Percentiles rank a stretch among this genome's conserved stretches.
These are phyloP conservation scores for Diarsia dahlii DNA, from an alignment of 2,888 invertebrate species.

Conservation along the genomic window DNA sequence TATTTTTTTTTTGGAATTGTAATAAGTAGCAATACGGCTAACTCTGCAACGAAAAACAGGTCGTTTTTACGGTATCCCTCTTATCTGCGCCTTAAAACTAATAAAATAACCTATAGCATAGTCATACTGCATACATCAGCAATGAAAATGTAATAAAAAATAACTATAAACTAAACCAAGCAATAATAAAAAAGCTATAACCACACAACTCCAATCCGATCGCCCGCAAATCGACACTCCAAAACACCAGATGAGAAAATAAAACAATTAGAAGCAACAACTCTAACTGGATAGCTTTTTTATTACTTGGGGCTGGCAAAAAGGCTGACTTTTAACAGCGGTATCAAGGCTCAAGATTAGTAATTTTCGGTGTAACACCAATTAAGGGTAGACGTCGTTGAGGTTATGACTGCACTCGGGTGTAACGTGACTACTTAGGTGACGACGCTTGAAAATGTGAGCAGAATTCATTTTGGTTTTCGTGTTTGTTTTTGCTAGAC, in stretches of 20 bases:
- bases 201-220: slow-evolving; percentile 39
- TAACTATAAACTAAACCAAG: slow-evolving; percentile 22
- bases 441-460: slow-evolving; percentile 14
- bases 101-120: neutral
- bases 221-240: slow-evolving; percentile 36
- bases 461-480: neutral
- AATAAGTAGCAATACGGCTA: too few relatives aligned
- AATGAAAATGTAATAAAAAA: slow-evolving; percentile 5
- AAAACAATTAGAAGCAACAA: slow-evolving; percentile 67
- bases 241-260: slow-evolving; percentile 64
- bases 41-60: too few relatives aligned
- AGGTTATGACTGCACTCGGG: slow-evolving; percentile 64
- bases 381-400: slow-evolving; percentile 64
- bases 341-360: slow-evolving; percentile 68
- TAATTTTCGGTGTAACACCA: slow-evolving; percentile 70
- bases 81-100: too few relatives aligned
- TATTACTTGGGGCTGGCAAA: slow-evolving; percentile 63
- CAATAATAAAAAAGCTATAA: slow-evolving; percentile 42
- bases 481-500: neutral
- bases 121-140: neutral
- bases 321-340: slow-evolving; percentile 65
- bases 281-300: slow-evolving; percentile 64
- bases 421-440: slow-evolving; percentile 50
- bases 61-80: too few relatives aligned
- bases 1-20: too few relatives aligned